Conservation (phyloP, 2,113 vertebrate genomes). For the Crotalus helleri region DNA sequence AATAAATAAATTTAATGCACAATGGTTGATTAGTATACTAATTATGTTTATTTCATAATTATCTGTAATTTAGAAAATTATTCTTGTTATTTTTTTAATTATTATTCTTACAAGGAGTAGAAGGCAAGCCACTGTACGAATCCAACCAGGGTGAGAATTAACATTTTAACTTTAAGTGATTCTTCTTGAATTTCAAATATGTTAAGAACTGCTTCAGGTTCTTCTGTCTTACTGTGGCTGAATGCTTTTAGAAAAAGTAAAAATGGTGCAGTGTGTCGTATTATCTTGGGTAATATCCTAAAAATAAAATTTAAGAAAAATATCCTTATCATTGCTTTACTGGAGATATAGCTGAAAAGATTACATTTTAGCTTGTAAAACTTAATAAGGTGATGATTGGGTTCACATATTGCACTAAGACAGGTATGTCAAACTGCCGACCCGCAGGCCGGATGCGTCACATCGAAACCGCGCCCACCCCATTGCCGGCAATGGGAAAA, state of each 20-base stretch:
- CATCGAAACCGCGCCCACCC: too few relatives aligned
- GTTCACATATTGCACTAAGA: neutral
- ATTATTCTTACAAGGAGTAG: neutral
- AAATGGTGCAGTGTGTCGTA: neutral
- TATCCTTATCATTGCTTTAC: neutral
- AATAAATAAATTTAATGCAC: neutral
- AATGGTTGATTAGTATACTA: neutral
- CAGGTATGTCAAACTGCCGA: too few relatives aligned
- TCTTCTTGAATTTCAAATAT: neutral
- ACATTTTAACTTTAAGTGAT: neutral
- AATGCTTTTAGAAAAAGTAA: neutral
- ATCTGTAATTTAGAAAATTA: neutral
- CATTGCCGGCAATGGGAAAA: too few relatives aligned
- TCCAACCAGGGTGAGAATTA: neutral
- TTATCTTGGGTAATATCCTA: neutral
- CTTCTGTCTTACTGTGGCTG: neutral
- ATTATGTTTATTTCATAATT: neutral
- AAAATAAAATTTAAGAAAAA: neutral
- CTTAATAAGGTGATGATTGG: neutral
- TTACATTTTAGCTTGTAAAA: neutral
- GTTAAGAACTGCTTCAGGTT: rapidly evolving
- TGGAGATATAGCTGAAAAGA: neutral
- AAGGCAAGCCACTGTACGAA: neutral
- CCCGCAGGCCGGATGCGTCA: too few relatives aligned
- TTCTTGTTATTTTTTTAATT: neutral